phyloP scores from a whole-genome alignment of 2,888 invertebrate genomes.

The Schizaphis graminum region DNA sequence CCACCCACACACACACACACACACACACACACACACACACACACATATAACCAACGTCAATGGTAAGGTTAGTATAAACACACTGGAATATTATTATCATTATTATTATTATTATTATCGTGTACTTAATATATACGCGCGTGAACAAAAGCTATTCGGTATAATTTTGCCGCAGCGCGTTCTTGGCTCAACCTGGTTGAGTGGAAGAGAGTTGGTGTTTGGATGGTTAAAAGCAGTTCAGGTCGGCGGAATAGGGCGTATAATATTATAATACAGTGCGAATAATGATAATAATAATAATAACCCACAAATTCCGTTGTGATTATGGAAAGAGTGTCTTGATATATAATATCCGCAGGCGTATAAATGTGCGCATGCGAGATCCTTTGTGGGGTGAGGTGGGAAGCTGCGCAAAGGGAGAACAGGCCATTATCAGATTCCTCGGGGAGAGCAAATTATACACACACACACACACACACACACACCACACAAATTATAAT shows the following conservation, averaged over 20 bases:
- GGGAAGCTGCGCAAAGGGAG: background rate
- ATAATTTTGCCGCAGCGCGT: conserved; percentile 29
- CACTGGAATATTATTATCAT: background rate
- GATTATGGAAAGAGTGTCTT: conserved; percentile 49
- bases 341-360: conserved; percentile 28
- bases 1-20: background rate
- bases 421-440: conserved; percentile 42
- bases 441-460: conserved; percentile 38
- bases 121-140: background rate
- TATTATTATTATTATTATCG: conserved; percentile 35
- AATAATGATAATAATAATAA: conserved; percentile 38
- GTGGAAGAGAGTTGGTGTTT: background rate
- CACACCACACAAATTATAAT: conserved; percentile 1
- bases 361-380: background rate
- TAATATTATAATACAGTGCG: background rate
- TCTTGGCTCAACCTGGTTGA: background rate
- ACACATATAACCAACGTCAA: background rate
- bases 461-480: background rate
- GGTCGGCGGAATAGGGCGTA: background rate
- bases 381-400: background rate
- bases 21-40: background rate
- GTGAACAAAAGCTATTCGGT: conserved; percentile 42
- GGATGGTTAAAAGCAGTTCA: conserved; percentile 5
- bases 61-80: background rate
- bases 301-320: conserved; percentile 54